A percentile compares a stretch with the other conserved stretches of the same genome.
Evolutionary conservation across 2,888 invertebrate genomes (phyloP).

Genomic region (Ypsolopha sequella): DNA sequence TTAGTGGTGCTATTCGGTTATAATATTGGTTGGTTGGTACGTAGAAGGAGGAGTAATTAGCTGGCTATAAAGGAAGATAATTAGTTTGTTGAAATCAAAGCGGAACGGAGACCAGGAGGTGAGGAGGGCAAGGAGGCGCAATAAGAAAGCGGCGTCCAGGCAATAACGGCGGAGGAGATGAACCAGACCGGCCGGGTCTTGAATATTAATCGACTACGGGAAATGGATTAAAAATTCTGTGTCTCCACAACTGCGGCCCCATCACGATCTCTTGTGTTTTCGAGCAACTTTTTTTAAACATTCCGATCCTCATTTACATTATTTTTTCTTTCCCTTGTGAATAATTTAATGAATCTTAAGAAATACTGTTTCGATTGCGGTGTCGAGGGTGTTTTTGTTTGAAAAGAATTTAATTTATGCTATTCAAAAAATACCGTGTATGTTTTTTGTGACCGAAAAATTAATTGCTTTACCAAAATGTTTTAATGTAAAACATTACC

Average conservation of each 20-base stretch:
- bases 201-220: conserved; percentile 70
- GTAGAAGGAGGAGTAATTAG: conserved; percentile 4
- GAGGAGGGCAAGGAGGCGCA: background rate
- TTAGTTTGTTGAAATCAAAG: conserved; percentile 61
- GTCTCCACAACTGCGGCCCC: conserved; percentile 47
- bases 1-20: conserved; percentile 14
- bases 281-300: conserved; percentile 67
- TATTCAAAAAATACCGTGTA: conserved; percentile 10
- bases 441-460: conserved; percentile 6
- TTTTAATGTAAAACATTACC: background rate
- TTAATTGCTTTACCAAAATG: background rate
- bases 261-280: conserved; percentile 55
- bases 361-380: conserved; percentile 41
- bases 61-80: conserved; percentile 38
- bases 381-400: conserved; percentile 14
- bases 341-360: conserved; percentile 66
- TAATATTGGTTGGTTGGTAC: conserved; percentile 11
- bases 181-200: conserved; percentile 66
- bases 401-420: conserved; percentile 12
- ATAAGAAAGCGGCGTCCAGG: conserved; percentile 31
- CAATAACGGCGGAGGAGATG: conserved; percentile 67
- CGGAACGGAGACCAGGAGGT: conserved; percentile 23
- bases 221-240: conserved; percentile 72
- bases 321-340: conserved; percentile 61
- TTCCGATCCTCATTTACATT: conserved; percentile 59